Conservation (phyloP, 2,113 vertebrate species). For the Suncus etruscus region DNA sequence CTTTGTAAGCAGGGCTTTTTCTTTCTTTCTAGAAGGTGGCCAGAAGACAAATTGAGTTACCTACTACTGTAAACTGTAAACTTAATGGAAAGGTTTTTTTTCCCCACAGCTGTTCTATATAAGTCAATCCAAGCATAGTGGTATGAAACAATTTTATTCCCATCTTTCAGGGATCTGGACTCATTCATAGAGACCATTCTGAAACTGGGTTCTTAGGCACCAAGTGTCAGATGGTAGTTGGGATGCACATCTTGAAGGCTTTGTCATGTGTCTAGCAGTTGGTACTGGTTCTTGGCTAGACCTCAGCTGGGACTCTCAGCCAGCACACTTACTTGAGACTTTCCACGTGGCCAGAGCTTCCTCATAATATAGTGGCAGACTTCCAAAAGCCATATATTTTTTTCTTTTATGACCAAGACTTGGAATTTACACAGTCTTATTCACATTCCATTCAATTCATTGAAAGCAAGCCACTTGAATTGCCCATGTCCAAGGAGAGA, state of each 20-base stretch:
- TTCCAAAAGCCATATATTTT: background rate
- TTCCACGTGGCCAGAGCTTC: background rate
- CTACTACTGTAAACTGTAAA: background rate
- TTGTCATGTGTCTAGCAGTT: background rate
- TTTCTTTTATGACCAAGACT: conserved; percentile 29
- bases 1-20: conserved; percentile 6
- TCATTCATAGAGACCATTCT: background rate
- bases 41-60: background rate
- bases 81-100: conserved; percentile 13
- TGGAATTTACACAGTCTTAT: background rate
- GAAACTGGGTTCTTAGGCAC: background rate
- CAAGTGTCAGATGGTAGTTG: background rate
- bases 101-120: background rate
- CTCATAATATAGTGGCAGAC: background rate
- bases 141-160: background rate
- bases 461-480: conserved; percentile 20
- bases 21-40: conserved; percentile 53
- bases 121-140: background rate
- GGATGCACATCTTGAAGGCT: background rate
- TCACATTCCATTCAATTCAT: conserved; percentile 4
- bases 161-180: background rate
- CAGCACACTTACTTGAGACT: background rate
- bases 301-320: background rate
- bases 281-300: background rate
- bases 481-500: background rate